Conservation (phyloP, 2,888 invertebrate species). For the Papilio protenor region DNA sequence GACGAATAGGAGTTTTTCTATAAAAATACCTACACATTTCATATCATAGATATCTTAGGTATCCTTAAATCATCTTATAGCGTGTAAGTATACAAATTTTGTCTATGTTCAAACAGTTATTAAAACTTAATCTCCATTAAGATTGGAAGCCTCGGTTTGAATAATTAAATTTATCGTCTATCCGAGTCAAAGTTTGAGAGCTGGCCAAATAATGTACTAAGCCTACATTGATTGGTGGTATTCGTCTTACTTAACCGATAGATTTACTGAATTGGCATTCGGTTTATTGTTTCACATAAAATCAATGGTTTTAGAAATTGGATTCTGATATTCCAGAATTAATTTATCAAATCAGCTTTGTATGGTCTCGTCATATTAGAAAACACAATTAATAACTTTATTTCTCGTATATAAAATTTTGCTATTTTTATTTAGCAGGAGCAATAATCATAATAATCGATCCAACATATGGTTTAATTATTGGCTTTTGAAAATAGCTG, state of each 20-base stretch:
- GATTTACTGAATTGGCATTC: constrained; percentile 27
- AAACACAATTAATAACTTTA: not conserved
- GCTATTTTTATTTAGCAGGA: not conserved
- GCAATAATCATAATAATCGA: not conserved
- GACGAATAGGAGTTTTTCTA: not conserved
- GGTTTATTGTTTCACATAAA: constrained; percentile 7
- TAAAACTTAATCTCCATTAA: constrained; percentile 9
- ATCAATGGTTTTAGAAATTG: constrained; percentile 11
- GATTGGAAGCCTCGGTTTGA: not conserved
- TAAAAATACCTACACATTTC: not conserved
- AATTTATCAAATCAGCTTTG: not conserved
- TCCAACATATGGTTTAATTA: no score
- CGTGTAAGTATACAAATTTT: not conserved
- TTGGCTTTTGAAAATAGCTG: no score
- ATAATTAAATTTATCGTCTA: constrained; percentile 22
- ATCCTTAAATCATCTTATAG: not conserved
- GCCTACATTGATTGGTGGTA: constrained; percentile 36
- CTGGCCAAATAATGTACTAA: constrained; percentile 32
- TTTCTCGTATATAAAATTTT: not conserved
- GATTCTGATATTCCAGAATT: constrained; percentile 7
- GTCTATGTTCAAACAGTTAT: constrained; percentile 5
- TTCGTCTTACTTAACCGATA: constrained; percentile 34
- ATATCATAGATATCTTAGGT: not conserved
- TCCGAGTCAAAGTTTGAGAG: constrained; percentile 23
- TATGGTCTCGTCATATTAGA: not conserved